These are phyloP conservation scores for Eupithecia tripunctaria DNA, from an alignment of 2,888 invertebrate species.

Conservation along the genomic window DNA sequence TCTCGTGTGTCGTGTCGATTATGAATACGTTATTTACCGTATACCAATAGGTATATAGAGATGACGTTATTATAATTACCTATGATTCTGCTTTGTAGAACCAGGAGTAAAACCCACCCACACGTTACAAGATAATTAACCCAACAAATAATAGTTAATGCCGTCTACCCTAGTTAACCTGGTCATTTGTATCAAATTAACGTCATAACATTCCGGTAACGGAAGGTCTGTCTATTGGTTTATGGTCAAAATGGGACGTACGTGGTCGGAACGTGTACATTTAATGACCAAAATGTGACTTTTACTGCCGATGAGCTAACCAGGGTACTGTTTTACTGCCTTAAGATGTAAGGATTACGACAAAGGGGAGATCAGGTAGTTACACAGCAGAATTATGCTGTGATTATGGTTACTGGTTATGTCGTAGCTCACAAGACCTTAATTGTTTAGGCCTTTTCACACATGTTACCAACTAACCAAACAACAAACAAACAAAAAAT, in stretches of 20 bases:
- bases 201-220: slow-evolving; percentile 19
- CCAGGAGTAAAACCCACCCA: background rate
- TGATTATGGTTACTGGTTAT: background rate
- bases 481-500: too few relatives aligned
- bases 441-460: background rate
- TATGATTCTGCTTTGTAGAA: background rate
- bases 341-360: slow-evolving; percentile 12
- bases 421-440: background rate
- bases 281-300: slow-evolving; percentile 24
- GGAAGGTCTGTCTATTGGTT: slow-evolving; percentile 18
- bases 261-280: background rate
- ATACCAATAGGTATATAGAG: too few relatives aligned
- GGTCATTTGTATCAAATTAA: slow-evolving; percentile 37
- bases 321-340: slow-evolving; percentile 22
- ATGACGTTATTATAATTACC: background rate
- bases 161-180: slow-evolving; percentile 20
- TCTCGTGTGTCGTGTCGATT: too few relatives aligned
- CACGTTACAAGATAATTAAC: background rate
- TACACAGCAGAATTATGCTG: background rate
- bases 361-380: background rate
- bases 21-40: too few relatives aligned
- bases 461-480: background rate
- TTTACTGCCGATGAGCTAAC: slow-evolving; percentile 17
- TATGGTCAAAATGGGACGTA: slow-evolving; percentile 11
- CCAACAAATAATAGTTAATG: slow-evolving; percentile 23